phyloP scores from a whole-genome alignment of 1,140 invertebrate species.

The Drosophila setifemur region DNA sequence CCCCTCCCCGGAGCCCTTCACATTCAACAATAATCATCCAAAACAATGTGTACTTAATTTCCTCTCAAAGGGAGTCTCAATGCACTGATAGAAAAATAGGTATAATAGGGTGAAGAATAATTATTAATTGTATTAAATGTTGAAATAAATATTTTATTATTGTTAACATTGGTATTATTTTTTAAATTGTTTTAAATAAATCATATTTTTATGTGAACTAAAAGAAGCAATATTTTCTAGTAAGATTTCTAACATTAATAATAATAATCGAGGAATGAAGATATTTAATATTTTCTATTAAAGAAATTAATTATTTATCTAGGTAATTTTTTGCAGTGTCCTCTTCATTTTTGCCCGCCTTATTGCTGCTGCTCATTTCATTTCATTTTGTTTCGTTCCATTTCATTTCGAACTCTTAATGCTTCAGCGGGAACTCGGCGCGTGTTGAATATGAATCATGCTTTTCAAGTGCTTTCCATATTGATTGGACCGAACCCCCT shows the following conservation, averaged over 20 bases:
- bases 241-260: too few species aligned
- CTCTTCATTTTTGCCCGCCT: not conserved
- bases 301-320: not conserved
- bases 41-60: slow-evolving; percentile 68
- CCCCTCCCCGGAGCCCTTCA: not conserved
- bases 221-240: too few species aligned
- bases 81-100: slow-evolving; percentile 1
- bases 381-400: slow-evolving; percentile 58
- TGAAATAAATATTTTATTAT: too few species aligned
- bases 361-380: slow-evolving; percentile 48
- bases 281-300: too few species aligned
- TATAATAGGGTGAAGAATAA: too few species aligned
- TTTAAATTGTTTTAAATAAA: too few species aligned
- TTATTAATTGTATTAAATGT: too few species aligned
- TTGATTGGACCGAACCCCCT: slow-evolving; percentile 53
- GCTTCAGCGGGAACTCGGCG: slow-evolving; percentile 34
- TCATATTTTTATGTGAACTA: too few species aligned
- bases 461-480: slow-evolving; percentile 52
- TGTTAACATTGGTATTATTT: too few species aligned
- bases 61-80: slow-evolving; percentile 22
- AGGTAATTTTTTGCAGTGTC: not conserved
- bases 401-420: slow-evolving; percentile 61
- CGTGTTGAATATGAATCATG: slow-evolving; percentile 70
- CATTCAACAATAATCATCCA: slow-evolving; percentile 21
- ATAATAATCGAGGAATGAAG: too few species aligned